These are phyloP conservation scores for Rhamnusium bicolor DNA, from an alignment of 2,888 invertebrate genomes.

Conservation along the genomic window DNA sequence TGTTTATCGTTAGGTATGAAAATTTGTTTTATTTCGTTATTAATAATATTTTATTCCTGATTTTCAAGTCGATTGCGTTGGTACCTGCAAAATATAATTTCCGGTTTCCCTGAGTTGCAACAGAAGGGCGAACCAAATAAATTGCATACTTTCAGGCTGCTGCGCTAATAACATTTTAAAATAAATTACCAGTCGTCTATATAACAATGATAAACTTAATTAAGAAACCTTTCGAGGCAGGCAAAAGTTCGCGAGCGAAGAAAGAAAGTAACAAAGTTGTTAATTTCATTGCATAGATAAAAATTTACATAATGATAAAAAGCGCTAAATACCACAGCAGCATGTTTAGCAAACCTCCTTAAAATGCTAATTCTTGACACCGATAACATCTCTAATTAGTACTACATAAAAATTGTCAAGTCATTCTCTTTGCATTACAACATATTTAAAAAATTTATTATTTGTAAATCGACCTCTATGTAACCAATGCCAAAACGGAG, in stretches of 20 bases:
- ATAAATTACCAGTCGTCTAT: constrained; percentile 52
- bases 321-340: constrained; percentile 51
- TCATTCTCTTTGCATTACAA: not conserved
- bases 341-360: constrained; percentile 51
- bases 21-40: not conserved
- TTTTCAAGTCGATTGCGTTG: not conserved
- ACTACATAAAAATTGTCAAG: constrained; percentile 35
- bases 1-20: no score
- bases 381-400: constrained; percentile 55
- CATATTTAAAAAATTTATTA: no score
- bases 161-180: constrained; percentile 49
- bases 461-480: no score
- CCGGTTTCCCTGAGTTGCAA: not conserved
- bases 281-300: constrained; percentile 54
- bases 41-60: not conserved
- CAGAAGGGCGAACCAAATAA: constrained; percentile 32
- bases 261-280: constrained; percentile 47
- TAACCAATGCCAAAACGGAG: no score
- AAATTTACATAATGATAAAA: constrained; percentile 56
- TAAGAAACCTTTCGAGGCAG: constrained; percentile 43
- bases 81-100: not conserved
- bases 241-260: constrained; percentile 27
- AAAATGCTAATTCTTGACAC: constrained; percentile 51
- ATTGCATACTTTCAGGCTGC: constrained; percentile 41
- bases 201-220: constrained; percentile 54